Base-by-base conservation (phyloP, 1,140 invertebrate genomes). In the Lepidurus packardi region DNA sequence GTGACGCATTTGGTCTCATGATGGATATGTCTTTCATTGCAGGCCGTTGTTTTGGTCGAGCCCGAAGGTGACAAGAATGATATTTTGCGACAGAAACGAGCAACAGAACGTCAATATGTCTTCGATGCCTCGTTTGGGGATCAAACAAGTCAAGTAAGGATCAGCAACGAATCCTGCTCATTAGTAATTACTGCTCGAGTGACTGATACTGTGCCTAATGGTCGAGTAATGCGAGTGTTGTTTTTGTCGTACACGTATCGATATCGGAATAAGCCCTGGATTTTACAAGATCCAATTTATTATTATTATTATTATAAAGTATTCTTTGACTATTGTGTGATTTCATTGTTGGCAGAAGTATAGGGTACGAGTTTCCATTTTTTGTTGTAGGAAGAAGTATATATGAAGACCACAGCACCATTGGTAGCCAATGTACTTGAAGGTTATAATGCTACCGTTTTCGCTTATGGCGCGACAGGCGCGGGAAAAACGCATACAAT, bases 381-480 rank as follows among this genome's bases (percentile, higher is more conserved):
- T 65, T 80, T 65, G 7, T 65, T 82, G 21, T 82, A 95, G 92
- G 91, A 93, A 82, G 89, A 93, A 79, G 93, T 98, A 3, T 98
- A 97, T 85, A 90, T 91, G 78, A 89, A 84, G n/a, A 89, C 89
- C 16, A 87, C 88, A 16, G 87, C 86, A 81, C 82, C 82, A 45
- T 82, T 90, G 2, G 86, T 90, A 9, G 90, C 94, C 89, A 65
- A 65, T 21, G 53, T 65, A 3, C 53, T 65, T 13, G 86, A 85
- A 81, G 89, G 89, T 0, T 89, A 85, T 21, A 65, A 93, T 81
- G 96, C 93, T 0, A 97, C 96, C 0, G 94, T 98, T 0, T 98
- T 98, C 86, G 96, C 96, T 2, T 98, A 98, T 84, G 96, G 95
- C n/a, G 93, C 95, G 0, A 97, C 95, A 21, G 94, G 94, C 0